Evolutionary conservation across 1,140 invertebrate species (phyloP), one percentile per base, ranked within the genome.

Genomic region (Listronotus oregonensis): DNA sequence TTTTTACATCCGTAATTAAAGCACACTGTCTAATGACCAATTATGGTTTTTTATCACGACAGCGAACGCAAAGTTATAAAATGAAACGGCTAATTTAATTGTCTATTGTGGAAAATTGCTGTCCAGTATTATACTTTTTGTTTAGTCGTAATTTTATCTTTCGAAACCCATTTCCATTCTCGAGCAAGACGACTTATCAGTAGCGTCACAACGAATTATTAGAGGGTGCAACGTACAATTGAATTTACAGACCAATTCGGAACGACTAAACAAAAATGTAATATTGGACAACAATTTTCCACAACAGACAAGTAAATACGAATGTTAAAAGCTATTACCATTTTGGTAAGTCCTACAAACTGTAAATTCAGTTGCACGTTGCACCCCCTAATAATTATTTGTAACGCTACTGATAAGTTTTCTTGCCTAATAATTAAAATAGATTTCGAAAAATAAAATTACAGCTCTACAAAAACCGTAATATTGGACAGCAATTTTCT

Each of bases 1-100:
- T 67, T 71, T 73, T 73, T 73, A 69, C 63, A 64, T 66, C 61
- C 62, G 52, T 55, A 68, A 73, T 73, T 66, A 69, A 73, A 71
- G 68, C 50, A 66, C 71, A 70, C 57, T 68, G 56, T 63, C 55
- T 70, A 72, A 72, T 72, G 62, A 72, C 59, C 71, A 72, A 70
- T 72, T 72, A 72, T 64, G 50, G 56, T 69, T 67, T 58, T 60
- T 49, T 64, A 66, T 66, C 51, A 61, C 59, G 59, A 61, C 59
- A 61, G 18, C 47, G 21, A 52, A 47, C 59, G 59, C 44, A 57
- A 64, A 57, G 27, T 55, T 55, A 49, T 64, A 64, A 64, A 64
- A 56, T 64, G 56, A 64, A 64, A 64, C 34, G 52, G 51, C 44
- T 56, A 50, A 64, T 57, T 64, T 64, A 64, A 64, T 64, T 64